phyloP scores from a whole-genome alignment of 2,888 invertebrate species.

The Portevinia maculata region DNA sequence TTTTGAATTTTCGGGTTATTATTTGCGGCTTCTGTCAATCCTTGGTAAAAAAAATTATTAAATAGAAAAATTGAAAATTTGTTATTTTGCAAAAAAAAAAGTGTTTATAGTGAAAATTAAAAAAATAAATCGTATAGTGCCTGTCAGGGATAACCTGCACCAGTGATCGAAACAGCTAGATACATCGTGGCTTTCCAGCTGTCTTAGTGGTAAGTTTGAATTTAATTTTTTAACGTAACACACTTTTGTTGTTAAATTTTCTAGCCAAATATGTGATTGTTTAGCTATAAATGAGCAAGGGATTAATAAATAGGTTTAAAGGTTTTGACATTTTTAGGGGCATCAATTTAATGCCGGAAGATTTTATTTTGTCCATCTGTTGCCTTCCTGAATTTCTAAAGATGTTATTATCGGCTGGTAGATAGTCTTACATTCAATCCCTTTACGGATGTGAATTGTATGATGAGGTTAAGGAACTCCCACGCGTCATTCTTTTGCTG shows the following conservation, averaged over 20 bases:
- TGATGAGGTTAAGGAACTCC: slow-evolving; percentile 42
- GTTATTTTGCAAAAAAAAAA: not conserved
- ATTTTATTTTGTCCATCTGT: not conserved
- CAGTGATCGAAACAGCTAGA: slow-evolving; percentile 6
- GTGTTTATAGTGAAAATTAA: slow-evolving; percentile 32
- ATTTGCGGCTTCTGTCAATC: slow-evolving; percentile 9
- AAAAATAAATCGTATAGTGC: slow-evolving; percentile 17
- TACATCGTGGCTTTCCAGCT: slow-evolving; percentile 38
- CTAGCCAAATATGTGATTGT: not conserved
- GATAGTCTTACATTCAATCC: not conserved
- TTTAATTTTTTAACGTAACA: slow-evolving; percentile 27
- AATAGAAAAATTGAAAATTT: slow-evolving; percentile 1
- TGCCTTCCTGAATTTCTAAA: no score
- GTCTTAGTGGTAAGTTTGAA: slow-evolving; percentile 40
- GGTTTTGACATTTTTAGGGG: slow-evolving; percentile 7
- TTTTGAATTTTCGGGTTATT: slow-evolving; percentile 42
- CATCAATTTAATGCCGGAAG: slow-evolving; percentile 27
- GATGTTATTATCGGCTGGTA: not conserved
- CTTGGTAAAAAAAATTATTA: slow-evolving; percentile 16
- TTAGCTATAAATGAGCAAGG: not conserved
- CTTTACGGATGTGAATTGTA: not conserved
- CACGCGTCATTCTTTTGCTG: slow-evolving; percentile 12
- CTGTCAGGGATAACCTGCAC: slow-evolving; percentile 28
- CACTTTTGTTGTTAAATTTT: slow-evolving; percentile 11
- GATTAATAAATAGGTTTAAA: not conserved